Conservation (phyloP, 2,797 vertebrate genomes). For the Rhinella marina region DNA sequence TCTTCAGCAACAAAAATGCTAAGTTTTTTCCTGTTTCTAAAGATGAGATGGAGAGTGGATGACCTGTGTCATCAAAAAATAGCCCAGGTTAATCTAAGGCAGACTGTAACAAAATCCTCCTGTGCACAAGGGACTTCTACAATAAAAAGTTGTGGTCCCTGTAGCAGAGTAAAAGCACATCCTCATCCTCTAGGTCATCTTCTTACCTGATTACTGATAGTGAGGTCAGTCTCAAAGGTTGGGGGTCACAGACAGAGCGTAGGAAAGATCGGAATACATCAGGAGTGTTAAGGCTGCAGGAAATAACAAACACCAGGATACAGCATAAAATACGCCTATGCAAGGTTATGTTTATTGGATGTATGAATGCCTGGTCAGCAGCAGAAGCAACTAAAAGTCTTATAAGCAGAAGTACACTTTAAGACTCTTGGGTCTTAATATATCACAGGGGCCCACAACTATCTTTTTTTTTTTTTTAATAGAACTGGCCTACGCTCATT, state of each 20-base stretch:
- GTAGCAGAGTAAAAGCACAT: not conserved
- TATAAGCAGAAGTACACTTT: not conserved
- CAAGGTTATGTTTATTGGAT: not conserved
- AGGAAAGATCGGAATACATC: slow-evolving; percentile 9
- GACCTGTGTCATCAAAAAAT: not conserved
- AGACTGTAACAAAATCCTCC: slow-evolving; percentile 8
- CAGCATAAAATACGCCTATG: not conserved
- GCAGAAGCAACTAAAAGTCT: not conserved
- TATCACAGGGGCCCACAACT: not conserved
- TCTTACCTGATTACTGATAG: not conserved
- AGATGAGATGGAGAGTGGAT: not conserved
- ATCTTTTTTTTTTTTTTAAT: no score
- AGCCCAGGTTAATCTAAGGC: slow-evolving; percentile 8
- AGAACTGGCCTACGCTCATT: no score
- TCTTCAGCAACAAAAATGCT: not conserved
- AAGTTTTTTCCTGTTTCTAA: not conserved
- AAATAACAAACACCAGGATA: not conserved
- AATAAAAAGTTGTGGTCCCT: not conserved
- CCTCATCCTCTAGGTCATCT: not conserved
- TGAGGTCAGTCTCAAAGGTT: not conserved
- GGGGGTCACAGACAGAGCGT: not conserved
- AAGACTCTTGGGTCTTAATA: not conserved
- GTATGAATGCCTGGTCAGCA: not conserved
- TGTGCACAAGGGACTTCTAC: slow-evolving; percentile 4
- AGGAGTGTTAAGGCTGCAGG: not conserved